These are phyloP conservation scores for Poeciliopsis gracilis DNA, from an alignment of 2,797 vertebrate species.

Conservation along the genomic window DNA sequence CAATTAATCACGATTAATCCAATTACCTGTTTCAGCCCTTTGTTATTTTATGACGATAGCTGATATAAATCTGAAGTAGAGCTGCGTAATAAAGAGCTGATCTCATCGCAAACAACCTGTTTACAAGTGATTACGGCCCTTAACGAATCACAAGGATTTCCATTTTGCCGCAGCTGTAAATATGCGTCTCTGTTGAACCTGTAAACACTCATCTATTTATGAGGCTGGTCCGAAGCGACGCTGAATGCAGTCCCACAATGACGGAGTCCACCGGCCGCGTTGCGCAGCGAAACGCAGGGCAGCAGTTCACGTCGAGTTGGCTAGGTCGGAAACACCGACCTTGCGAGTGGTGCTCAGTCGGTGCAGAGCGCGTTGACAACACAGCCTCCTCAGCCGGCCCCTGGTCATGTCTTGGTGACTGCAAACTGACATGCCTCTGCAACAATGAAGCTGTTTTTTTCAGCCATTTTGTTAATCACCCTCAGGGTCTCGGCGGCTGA, in stretches of 20 bases:
- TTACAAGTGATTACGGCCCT: not conserved
- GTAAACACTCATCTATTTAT: slow-evolving; percentile 6
- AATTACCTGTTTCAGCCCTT: too few relatives aligned
- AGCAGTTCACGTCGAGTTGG: slow-evolving; percentile 22
- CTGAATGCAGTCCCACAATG: not conserved
- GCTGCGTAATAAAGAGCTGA: slow-evolving; percentile 1
- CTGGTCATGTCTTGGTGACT: slow-evolving; percentile 76
- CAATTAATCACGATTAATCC: too few relatives aligned
- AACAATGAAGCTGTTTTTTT: slow-evolving; percentile 75
- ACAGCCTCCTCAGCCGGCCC: slow-evolving; percentile 51
- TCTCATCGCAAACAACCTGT: slow-evolving; percentile 2
- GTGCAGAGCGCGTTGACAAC: slow-evolving; percentile 56
- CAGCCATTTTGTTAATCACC: slow-evolving; percentile 78
- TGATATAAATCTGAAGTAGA: not conserved
- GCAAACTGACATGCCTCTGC: slow-evolving; percentile 66
- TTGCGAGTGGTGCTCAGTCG: slow-evolving; percentile 61
- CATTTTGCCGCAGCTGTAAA: not conserved
- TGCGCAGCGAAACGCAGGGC: slow-evolving; percentile 35
- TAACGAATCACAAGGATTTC: slow-evolving; percentile 16
- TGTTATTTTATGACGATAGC: not conserved
- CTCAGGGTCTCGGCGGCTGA: slow-evolving; percentile 69
- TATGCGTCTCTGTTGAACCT: slow-evolving; percentile 10
- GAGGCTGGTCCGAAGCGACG: not conserved
- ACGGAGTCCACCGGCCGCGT: slow-evolving; percentile 25
- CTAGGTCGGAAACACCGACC: slow-evolving; percentile 52